A percentile compares a stretch with the other conserved stretches of the same genome.
phyloP scores from a whole-genome alignment of 2,797 vertebrate species.

The Clarias fuscus region DNA sequence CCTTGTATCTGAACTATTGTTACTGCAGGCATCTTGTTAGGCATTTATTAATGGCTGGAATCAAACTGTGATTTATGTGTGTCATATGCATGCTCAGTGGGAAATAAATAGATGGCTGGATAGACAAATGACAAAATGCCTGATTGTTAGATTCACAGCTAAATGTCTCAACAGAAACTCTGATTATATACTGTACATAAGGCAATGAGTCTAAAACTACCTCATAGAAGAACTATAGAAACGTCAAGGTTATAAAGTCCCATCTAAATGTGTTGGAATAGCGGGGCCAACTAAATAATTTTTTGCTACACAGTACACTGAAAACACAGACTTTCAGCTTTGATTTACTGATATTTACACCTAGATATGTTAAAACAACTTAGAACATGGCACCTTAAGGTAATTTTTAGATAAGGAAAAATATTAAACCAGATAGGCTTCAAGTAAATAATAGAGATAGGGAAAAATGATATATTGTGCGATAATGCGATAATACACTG shows the following conservation, averaged over 20 bases:
- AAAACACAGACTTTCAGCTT: not conserved
- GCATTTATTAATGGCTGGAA: slow-evolving; percentile 4
- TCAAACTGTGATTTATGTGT: not conserved
- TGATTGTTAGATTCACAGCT: not conserved
- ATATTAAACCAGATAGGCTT: not conserved
- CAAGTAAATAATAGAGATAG: no score
- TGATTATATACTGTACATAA: not conserved
- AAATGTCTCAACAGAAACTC: not conserved
- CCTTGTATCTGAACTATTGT: not conserved
- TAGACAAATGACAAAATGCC: not conserved
- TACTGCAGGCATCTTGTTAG: not conserved
- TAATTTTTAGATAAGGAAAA: not conserved
- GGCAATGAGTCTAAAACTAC: not conserved
- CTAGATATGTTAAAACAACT: not conserved
- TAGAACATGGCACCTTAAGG: not conserved
- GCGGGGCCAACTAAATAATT: not conserved
- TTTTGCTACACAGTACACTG: not conserved
- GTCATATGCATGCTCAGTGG: not conserved
- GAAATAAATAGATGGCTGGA: not conserved
- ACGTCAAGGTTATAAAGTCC: not conserved
- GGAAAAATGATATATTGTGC: no score
- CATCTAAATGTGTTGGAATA: not conserved
- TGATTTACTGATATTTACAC: not conserved
- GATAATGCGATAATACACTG: no score
- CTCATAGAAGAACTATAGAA: not conserved